Percentiles rank a stretch among this genome's conserved stretches.
Evolutionary conservation across 2,888 invertebrate genomes (phyloP).

Genomic region (Rhagium mordax): DNA sequence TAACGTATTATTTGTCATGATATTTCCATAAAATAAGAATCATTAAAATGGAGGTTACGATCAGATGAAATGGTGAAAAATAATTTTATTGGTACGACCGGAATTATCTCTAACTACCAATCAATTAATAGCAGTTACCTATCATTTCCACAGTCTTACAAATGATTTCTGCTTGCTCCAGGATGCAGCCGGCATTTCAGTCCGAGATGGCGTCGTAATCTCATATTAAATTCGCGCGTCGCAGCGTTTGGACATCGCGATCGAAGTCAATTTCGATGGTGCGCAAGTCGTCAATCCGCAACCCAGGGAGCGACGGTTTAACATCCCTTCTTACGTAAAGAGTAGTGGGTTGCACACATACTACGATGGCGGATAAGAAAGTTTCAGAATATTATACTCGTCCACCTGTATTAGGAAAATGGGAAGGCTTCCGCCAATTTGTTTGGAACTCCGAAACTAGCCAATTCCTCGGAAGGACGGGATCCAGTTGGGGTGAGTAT

Average conservation of each 20-base stretch:
- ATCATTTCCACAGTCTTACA: background rate
- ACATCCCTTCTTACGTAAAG: constrained; percentile 60
- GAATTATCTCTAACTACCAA: background rate
- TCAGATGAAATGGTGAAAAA: too few relatives aligned
- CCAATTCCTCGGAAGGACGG: constrained; percentile 93
- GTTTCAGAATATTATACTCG: constrained; percentile 85
- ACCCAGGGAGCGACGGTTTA: constrained; percentile 59
- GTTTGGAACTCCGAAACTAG: constrained; percentile 94
- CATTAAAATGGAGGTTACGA: too few relatives aligned
- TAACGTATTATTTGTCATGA: too few relatives aligned
- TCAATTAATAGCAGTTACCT: background rate
- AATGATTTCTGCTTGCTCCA: background rate
- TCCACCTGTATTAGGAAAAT: constrained; percentile 86
- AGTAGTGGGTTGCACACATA: constrained; percentile 53
- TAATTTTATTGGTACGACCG: too few relatives aligned
- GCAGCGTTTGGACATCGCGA: constrained; percentile 49
- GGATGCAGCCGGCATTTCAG: constrained; percentile 2
- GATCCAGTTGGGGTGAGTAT: constrained; percentile 94
- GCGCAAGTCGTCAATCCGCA: constrained; percentile 61
- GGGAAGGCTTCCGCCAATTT: constrained; percentile 89
- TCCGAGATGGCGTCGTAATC: constrained; percentile 29
- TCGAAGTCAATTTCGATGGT: constrained; percentile 58
- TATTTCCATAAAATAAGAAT: too few relatives aligned
- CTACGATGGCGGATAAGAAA: constrained; percentile 81
- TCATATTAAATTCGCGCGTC: constrained; percentile 35